phyloP scores from a whole-genome alignment of 1,140 invertebrate genomes.

The Calycopis cecrops region DNA sequence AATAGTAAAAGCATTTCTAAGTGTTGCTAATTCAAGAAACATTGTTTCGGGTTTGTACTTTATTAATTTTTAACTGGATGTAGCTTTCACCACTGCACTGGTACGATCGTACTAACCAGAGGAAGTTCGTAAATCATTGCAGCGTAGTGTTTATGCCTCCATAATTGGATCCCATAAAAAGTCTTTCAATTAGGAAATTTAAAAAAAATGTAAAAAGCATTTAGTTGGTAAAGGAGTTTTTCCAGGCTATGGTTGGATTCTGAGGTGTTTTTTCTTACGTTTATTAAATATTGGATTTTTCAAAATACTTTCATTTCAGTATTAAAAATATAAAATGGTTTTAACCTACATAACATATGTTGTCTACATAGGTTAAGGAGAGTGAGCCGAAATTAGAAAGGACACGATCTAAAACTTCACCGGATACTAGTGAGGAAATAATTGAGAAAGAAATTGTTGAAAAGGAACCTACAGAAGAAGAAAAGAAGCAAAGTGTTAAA shows the following conservation, averaged over 20 bases:
- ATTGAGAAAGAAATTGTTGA: conserved; percentile 38
- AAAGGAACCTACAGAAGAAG: conserved; percentile 18
- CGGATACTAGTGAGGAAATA: conserved; percentile 49
- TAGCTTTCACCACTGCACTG: no score
- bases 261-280: background rate
- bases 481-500: conserved; percentile 44
- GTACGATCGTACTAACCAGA: no score
- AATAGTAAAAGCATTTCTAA: no score
- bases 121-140: no score
- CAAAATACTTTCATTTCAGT: background rate
- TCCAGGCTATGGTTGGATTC: background rate
- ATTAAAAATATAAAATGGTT: background rate
- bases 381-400: conserved; percentile 60
- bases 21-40: no score
- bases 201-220: no score
- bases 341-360: background rate
- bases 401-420: conserved; percentile 51
- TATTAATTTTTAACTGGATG: no score
- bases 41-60: no score
- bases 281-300: background rate
- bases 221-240: no score
- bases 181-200: no score
- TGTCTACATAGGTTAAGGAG: conserved; percentile 39
- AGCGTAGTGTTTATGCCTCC: no score
- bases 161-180: no score